Evolutionary conservation across 2,113 vertebrate genomes (phyloP).

Genomic region (Arothron firmamentum): DNA sequence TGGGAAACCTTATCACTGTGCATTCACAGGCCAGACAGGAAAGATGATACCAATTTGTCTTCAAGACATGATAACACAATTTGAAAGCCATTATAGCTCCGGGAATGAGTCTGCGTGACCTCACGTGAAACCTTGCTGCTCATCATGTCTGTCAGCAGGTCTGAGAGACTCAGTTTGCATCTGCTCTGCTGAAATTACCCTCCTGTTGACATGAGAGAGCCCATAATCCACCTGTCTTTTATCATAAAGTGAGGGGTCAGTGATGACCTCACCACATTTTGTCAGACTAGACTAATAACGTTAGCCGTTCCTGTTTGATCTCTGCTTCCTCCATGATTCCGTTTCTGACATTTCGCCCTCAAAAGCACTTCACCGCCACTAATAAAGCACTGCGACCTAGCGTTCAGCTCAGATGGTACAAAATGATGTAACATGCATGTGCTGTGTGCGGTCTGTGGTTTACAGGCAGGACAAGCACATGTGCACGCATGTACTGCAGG

Average conservation of each 20-base stretch:
- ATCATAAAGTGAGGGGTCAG: background rate
- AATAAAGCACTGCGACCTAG: constrained; percentile 14
- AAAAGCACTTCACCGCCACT: constrained; percentile 1
- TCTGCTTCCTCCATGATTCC: constrained; percentile 5
- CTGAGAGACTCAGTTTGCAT: constrained; percentile 34
- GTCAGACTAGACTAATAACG: too few species aligned
- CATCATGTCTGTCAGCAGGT: constrained; percentile 53
- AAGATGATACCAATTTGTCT: constrained; percentile 23
- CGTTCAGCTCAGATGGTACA: constrained; percentile 21
- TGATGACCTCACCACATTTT: constrained; percentile 25
- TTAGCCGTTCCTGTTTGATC: background rate
- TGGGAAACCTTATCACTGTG: constrained; percentile 30
- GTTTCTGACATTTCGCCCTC: background rate
- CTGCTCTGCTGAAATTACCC: constrained; percentile 36
- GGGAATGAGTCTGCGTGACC: constrained; percentile 20
- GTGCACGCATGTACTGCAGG: background rate
- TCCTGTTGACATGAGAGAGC: constrained; percentile 24
- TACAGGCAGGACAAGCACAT: constrained; percentile 18
- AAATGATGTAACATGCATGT: constrained; percentile 61
- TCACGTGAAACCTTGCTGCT: constrained; percentile 18
- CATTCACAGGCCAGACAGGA: constrained; percentile 14
- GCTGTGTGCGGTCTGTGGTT: constrained; percentile 43
- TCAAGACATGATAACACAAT: constrained; percentile 34
- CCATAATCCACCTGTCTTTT: constrained; percentile 47
- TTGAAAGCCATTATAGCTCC: constrained; percentile 18